phyloP scores from a whole-genome alignment of 2,888 invertebrate species.

The Himalopsyche japonica region DNA sequence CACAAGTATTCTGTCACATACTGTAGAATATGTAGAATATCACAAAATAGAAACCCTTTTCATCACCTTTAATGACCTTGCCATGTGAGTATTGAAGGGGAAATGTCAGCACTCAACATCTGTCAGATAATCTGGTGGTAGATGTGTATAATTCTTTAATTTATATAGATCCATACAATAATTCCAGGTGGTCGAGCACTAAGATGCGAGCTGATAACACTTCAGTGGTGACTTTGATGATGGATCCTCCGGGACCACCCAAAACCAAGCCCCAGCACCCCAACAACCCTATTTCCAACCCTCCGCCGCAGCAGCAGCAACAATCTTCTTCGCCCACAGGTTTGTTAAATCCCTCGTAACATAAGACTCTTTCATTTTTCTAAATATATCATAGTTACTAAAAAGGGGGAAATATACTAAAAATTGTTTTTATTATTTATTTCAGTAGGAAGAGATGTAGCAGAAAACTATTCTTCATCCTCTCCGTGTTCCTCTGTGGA shows the following conservation, averaged over 20 bases:
- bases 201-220: constrained; percentile 95
- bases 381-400: too few relatives aligned
- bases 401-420: too few relatives aligned
- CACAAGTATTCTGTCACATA: too few relatives aligned
- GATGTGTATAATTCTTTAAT: background rate
- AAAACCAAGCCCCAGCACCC: constrained; percentile 56
- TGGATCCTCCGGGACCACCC: constrained; percentile 86
- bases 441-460: background rate
- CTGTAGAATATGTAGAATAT: too few relatives aligned
- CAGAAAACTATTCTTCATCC: background rate
- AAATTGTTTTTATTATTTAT: background rate
- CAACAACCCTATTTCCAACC: constrained; percentile 29
- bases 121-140: too few relatives aligned
- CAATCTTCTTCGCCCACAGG: too few relatives aligned
- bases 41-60: too few relatives aligned
- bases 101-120: too few relatives aligned
- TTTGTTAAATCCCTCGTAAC: too few relatives aligned
- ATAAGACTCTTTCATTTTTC: too few relatives aligned
- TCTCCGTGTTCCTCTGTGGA: constrained; percentile 5
- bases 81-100: too few relatives aligned
- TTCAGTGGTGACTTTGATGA: constrained; percentile 86
- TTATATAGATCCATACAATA: background rate
- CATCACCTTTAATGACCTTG: too few relatives aligned
- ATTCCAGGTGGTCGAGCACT: constrained; percentile 74
- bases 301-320: background rate